Percentiles rank a stretch among this genome's conserved stretches.
Evolutionary conservation across 2,113 vertebrate species (phyloP).

Genomic region (Brachypteracias leptosomus): DNA sequence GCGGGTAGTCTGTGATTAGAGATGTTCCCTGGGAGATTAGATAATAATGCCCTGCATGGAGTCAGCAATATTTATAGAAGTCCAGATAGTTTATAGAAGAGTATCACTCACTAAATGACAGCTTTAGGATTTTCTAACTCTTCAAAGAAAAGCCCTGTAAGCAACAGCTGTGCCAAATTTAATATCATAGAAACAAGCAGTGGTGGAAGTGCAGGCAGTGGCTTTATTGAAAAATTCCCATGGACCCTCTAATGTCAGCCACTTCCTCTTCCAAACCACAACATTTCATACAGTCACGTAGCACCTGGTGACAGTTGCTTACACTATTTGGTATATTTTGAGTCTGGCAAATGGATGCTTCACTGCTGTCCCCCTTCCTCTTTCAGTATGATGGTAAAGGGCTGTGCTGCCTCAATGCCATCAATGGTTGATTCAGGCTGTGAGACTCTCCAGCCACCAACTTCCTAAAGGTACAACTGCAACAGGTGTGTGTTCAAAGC

Average conservation of each 20-base stretch:
- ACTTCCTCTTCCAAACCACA: neutral
- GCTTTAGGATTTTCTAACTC: neutral
- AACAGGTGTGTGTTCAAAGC: accelerated
- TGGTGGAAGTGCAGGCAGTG: neutral
- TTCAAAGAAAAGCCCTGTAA: neutral
- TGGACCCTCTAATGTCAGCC: neutral
- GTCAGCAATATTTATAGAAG: constrained; percentile 54
- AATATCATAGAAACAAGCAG: neutral
- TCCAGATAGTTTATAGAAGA: constrained; percentile 6
- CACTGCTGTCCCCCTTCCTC: neutral
- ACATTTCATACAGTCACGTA: neutral
- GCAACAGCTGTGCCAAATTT: constrained; percentile 4
- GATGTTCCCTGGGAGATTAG: constrained; percentile 23
- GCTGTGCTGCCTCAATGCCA: neutral
- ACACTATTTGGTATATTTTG: neutral
- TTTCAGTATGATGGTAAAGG: neutral
- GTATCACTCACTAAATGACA: neutral
- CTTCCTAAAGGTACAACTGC: neutral
- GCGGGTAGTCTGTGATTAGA: constrained; percentile 27
- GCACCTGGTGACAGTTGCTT: neutral
- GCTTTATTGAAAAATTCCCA: neutral
- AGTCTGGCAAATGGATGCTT: neutral
- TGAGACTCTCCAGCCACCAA: neutral
- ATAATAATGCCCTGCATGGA: constrained; percentile 26
- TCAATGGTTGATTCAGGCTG: accelerated